A percentile compares a stretch with the other conserved stretches of the same genome.
These are phyloP conservation scores for Labeo rohita DNA, from an alignment of 2,113 vertebrate genomes.

Conservation along the genomic window DNA sequence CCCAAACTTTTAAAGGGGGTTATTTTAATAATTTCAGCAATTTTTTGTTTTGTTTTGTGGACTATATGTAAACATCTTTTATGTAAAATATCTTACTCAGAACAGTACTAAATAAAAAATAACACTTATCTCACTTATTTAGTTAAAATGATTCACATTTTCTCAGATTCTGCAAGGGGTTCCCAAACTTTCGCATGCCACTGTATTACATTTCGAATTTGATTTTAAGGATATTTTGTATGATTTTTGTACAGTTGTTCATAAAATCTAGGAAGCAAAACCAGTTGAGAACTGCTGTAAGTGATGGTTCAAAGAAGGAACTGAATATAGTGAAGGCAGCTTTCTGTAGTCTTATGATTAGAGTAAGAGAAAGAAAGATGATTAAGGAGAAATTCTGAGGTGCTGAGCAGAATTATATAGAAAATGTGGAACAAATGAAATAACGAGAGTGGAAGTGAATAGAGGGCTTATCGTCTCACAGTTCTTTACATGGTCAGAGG, in stretches of 20 bases:
- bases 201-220: not conserved
- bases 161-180: no score
- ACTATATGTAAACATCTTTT: no score
- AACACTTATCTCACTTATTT: no score
- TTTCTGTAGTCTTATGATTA: constrained; percentile 44
- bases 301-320: not conserved
- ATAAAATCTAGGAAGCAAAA: not conserved
- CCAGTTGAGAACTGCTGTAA: not conserved
- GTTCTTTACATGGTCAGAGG: constrained; percentile 53
- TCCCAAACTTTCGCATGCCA: no score
- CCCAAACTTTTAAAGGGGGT: no score
- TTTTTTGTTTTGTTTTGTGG: no score
- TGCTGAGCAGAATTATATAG: constrained; percentile 40
- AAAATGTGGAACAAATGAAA: constrained; percentile 49
- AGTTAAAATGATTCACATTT: no score
- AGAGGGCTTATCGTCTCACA: constrained; percentile 36
- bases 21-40: no score
- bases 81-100: no score
- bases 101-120: no score
- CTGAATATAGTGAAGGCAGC: not conserved
- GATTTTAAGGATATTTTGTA: not conserved
- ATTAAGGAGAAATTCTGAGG: constrained; percentile 44
- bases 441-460: constrained; percentile 45
- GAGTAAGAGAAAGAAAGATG: constrained; percentile 54
- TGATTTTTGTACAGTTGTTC: not conserved